Percentiles rank a stretch among this genome's conserved stretches.
Evolutionary conservation across 2,888 invertebrate genomes (phyloP).

Genomic region (Anticlea derivata): DNA sequence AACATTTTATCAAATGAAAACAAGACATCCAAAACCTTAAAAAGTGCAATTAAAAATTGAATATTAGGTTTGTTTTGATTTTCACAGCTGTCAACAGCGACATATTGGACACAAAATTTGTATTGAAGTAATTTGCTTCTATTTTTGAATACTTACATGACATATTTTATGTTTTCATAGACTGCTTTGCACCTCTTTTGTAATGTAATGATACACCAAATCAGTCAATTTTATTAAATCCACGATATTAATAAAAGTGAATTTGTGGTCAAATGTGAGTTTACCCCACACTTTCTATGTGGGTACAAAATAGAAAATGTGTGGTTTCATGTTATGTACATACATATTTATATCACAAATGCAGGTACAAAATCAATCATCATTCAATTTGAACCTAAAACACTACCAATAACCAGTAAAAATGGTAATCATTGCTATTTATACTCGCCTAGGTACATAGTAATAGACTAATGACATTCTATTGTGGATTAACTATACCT

Average conservation of each 20-base stretch:
- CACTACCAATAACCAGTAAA: background rate
- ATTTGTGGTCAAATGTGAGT: no score
- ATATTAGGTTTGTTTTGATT: slow-evolving; percentile 66
- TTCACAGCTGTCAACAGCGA: slow-evolving; percentile 73
- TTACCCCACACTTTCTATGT: no score
- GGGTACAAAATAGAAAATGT: no score
- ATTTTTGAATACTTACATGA: slow-evolving; percentile 31
- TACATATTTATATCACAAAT: no score
- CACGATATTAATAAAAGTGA: no score
- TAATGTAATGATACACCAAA: no score
- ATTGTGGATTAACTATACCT: background rate
- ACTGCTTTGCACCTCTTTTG: slow-evolving; percentile 14
- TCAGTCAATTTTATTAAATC: no score
- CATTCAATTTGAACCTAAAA: no score
- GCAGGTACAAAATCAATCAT: no score
- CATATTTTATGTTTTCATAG: slow-evolving; percentile 10
- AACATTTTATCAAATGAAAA: slow-evolving; percentile 66
- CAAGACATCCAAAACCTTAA: slow-evolving; percentile 58
- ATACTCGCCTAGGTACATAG: background rate
- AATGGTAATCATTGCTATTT: slow-evolving; percentile 4
- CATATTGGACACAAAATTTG: slow-evolving; percentile 69
- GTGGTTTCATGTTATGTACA: no score
- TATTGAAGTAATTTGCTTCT: slow-evolving; percentile 48
- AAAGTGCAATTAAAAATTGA: slow-evolving; percentile 55
- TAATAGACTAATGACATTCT: background rate